Percentiles rank a stretch among this genome's conserved stretches.
phyloP scores from a whole-genome alignment of 2,888 invertebrate species.

The Acanthosepion pharaonis region DNA sequence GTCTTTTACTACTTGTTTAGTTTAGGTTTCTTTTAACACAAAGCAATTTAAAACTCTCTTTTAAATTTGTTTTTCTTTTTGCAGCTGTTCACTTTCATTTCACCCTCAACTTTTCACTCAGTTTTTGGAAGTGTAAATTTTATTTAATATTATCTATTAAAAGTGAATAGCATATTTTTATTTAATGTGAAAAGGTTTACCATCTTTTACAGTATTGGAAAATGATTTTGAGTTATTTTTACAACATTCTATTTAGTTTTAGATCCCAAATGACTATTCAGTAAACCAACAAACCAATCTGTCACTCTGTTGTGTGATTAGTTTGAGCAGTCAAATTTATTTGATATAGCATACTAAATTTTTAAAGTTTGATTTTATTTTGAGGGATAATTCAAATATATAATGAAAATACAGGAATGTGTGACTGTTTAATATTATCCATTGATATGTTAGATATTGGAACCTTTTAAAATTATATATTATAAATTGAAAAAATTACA shows the following conservation, averaged over 20 bases:
- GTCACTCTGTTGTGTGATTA: not conserved
- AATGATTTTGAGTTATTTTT: not conserved
- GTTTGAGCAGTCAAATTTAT: not conserved
- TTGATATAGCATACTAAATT: not conserved
- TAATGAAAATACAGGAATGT: no score
- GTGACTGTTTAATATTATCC: no score
- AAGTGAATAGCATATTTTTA: not conserved
- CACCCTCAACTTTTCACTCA: not conserved
- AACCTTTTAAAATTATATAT: no score
- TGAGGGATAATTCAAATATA: no score
- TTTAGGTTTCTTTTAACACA: conserved; percentile 6
- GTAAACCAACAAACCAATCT: not conserved
- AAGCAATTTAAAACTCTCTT: not conserved
- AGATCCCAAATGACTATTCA: no score
- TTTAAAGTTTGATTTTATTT: not conserved
- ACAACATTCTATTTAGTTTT: not conserved
- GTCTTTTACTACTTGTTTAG: not conserved
- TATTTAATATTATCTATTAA: not conserved
- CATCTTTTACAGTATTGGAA: not conserved
- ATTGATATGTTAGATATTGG: no score
- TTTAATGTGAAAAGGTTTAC: not conserved
- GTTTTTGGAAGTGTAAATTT: not conserved
- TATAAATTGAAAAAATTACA: no score
- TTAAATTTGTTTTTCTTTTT: not conserved
- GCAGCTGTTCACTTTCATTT: no score